Evolutionary conservation across 2,797 vertebrate species (phyloP), one percentile per base, ranked within the genome.

Genomic region (Aldrovandia affinis): DNA sequence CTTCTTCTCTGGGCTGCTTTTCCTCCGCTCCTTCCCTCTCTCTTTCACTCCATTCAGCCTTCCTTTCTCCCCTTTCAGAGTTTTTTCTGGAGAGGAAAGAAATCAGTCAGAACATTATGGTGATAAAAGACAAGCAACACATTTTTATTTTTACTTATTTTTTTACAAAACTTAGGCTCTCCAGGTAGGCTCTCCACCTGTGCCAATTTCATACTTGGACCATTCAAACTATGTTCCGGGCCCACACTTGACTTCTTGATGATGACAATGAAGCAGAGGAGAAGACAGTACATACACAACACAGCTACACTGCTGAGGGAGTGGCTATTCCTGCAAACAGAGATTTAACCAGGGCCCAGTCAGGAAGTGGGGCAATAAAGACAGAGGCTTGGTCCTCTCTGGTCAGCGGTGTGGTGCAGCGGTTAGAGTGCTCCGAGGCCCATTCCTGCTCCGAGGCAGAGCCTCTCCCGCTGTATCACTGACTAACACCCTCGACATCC

Each of bases 1-100:
- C 91, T 97, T 98, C 89, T 96, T 98, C 92, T 97, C 97, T 0
- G 96, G 95, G 86, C 96, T 97, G 93, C 86, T 95, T 92, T 96
- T 98, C 89, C 95, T 94, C 84, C 95, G 94, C 90, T 97, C 96
- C 94, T 95, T 96, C 93, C 92, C 94, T 95, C 94, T 96, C 94
- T 42, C 95, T 93, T 93, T 97, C 94, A 90, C 92, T 95, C 96
- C 96, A 95, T 95, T 96, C 96, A 94, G 96, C 94, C 94, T 91
- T 86, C 90, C 93, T 89, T 92, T 95, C 86, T 93, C 94, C 90
- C 94, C 96, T 89, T 95, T 97, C 91, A 95, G 95, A 91, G 92
- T 93, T 93, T 96, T 96, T 90, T 97, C 98, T 99, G 91, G 86
- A 87, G 85, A 85, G 90, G 59, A 63, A 33, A 75, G 59, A 42